These are phyloP conservation scores for Oscheius myriophilus DNA, from an alignment of 2,888 invertebrate genomes.

Conservation along the genomic window DNA sequence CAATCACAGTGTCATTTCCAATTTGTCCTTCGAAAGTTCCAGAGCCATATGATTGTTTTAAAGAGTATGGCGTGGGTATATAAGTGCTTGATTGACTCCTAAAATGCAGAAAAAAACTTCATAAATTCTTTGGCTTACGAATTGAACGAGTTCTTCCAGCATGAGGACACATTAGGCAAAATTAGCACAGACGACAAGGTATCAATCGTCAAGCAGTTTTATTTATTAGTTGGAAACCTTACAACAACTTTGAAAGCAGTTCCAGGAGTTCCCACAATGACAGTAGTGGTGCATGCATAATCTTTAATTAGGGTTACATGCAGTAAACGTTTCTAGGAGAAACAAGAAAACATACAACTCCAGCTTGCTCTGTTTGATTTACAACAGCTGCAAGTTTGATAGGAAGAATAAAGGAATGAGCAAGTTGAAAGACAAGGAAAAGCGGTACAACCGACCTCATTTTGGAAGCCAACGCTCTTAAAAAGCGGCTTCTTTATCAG, in stretches of 20 bases:
- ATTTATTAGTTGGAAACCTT: too few relatives aligned
- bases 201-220: not conserved
- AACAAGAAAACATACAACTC: slow-evolving; percentile 2
- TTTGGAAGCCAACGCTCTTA: not conserved
- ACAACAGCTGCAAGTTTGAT: not conserved
- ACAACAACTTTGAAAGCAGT: slow-evolving; percentile 6
- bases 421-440: not conserved
- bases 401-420: slow-evolving; percentile 5
- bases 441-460: slow-evolving; percentile 9
- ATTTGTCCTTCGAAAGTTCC: slow-evolving; percentile 5
- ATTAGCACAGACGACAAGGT: not conserved
- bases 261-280: slow-evolving; percentile 21
- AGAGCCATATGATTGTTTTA: not conserved
- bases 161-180: not conserved
- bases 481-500: too few relatives aligned
- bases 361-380: slow-evolving; percentile 3
- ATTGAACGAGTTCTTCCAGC: not conserved
- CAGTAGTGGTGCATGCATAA: slow-evolving; percentile 10
- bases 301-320: not conserved
- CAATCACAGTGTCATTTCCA: slow-evolving; percentile 9
- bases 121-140: slow-evolving; percentile 4
- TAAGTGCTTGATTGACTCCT: not conserved
- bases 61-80: not conserved
- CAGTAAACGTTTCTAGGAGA: not conserved
- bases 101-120: not conserved